A percentile compares a stretch with the other conserved stretches of the same genome.
phyloP scores from a whole-genome alignment of 2,888 invertebrate genomes.

The Eumerus sabulonum region DNA sequence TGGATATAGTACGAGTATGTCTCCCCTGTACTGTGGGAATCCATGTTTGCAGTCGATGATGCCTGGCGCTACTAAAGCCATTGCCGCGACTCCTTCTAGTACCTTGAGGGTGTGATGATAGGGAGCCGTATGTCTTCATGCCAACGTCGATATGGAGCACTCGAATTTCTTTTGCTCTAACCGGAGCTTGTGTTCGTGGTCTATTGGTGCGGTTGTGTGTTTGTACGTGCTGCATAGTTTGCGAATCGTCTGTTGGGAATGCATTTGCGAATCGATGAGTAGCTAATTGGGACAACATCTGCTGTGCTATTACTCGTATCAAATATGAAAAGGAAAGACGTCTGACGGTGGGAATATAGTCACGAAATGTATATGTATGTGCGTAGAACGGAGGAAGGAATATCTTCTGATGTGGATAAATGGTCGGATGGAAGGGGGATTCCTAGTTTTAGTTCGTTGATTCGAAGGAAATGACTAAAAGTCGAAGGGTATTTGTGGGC shows the following conservation, averaged over 20 bases:
- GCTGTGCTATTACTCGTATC: constrained; percentile 18
- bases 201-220: background rate
- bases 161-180: constrained; percentile 51
- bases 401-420: constrained; percentile 24
- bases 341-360: background rate
- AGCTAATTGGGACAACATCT: constrained; percentile 64
- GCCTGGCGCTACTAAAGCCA: constrained; percentile 8
- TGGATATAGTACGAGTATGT: too few species aligned
- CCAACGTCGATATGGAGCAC: constrained; percentile 22
- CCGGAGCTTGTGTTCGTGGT: constrained; percentile 14
- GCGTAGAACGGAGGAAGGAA: constrained; percentile 14
- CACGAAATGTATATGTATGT: constrained; percentile 3
- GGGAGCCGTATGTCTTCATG: constrained; percentile 46
- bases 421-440: too few species aligned
- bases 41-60: constrained; percentile 8
- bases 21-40: constrained; percentile 3
- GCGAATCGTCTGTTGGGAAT: constrained; percentile 25
- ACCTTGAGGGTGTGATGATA: constrained; percentile 26
- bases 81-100: constrained; percentile 1
- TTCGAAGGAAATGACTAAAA: constrained; percentile 30
- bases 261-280: constrained; percentile 62
- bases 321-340: constrained; percentile 3
- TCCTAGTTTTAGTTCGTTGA: constrained; percentile 37
- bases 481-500: constrained; percentile 11
- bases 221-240: too few species aligned